Evolutionary conservation across 2,113 vertebrate genomes (phyloP).

Genomic region (Zapornia atra): DNA sequence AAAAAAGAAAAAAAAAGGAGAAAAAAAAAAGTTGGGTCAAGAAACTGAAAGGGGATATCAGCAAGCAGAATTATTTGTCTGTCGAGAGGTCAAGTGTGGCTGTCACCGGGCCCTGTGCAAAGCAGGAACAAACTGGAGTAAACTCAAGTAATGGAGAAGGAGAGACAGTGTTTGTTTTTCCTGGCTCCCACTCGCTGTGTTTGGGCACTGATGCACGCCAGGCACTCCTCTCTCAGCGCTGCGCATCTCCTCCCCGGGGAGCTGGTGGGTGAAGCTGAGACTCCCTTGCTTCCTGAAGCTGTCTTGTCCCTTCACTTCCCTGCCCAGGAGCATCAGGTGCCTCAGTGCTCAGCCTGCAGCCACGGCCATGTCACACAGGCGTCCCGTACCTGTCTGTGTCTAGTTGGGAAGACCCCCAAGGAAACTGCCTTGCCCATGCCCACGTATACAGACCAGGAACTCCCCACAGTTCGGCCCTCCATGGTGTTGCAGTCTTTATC

Average conservation of each 20-base stretch:
- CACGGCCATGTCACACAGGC: fast-evolving
- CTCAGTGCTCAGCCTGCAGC: neutral
- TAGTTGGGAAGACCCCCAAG: neutral
- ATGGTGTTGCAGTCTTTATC: neutral
- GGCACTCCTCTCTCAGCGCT: fast-evolving
- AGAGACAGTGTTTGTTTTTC: fast-evolving
- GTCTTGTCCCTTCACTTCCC: neutral
- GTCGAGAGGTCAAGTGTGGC: neutral
- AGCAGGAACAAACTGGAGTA: neutral
- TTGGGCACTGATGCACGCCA: fast-evolving
- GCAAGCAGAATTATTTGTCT: neutral
- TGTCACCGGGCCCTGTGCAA: neutral
- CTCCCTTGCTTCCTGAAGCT: neutral
- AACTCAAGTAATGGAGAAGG: neutral
- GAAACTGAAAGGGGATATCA: neutral
- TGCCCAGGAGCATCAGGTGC: too few relatives aligned
- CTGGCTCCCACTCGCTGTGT: neutral
- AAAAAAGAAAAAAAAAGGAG: neutral
- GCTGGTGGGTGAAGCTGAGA: fast-evolving
- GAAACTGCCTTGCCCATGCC: fast-evolving
- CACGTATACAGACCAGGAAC: neutral
- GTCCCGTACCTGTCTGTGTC: fast-evolving
- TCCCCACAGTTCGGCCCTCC: neutral
- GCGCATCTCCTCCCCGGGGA: neutral
- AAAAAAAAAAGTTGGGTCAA: neutral